These are phyloP conservation scores for Apodemia duryi DNA, from an alignment of 2,888 invertebrate species.

Conservation along the genomic window DNA sequence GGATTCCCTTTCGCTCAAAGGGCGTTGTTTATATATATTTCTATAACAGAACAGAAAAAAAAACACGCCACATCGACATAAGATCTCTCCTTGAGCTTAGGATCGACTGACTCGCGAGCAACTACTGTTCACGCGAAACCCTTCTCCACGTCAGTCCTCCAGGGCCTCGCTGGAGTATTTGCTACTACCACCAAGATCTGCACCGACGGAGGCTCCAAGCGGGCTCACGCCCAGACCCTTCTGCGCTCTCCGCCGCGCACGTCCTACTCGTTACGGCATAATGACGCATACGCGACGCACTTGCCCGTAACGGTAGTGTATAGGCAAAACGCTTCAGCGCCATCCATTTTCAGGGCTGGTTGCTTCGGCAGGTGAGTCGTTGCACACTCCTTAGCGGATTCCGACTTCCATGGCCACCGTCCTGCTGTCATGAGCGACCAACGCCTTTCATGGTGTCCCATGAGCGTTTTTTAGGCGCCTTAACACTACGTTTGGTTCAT, in stretches of 20 bases:
- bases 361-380: slow-evolving; percentile 82
- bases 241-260: slow-evolving; percentile 70
- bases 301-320: slow-evolving; percentile 67
- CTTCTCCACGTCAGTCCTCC: slow-evolving; percentile 76
- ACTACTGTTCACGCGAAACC: slow-evolving; percentile 71
- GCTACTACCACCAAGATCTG: slow-evolving; percentile 86
- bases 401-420: slow-evolving; percentile 88
- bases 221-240: slow-evolving; percentile 77
- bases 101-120: slow-evolving; percentile 79
- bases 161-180: slow-evolving; percentile 78
- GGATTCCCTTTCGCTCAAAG: slow-evolving; percentile 76
- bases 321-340: slow-evolving; percentile 71
- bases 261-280: slow-evolving; percentile 81
- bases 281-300: too few species aligned
- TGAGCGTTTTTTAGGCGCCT: slow-evolving; percentile 81
- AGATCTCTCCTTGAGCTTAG: slow-evolving; percentile 60
- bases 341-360: slow-evolving; percentile 84
- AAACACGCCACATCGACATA: too few species aligned
- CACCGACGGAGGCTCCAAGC: slow-evolving; percentile 74
- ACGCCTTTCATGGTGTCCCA: slow-evolving; percentile 62
- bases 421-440: slow-evolving; percentile 83
- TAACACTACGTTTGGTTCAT: slow-evolving; percentile 86
- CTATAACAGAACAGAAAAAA: too few species aligned
- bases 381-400: slow-evolving; percentile 80
- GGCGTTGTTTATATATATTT: slow-evolving; percentile 47